A percentile compares a stretch with the other conserved stretches of the same genome.
Conservation (phyloP, 2,888 invertebrate species). For the Ophonus ardosiacus region DNA sequence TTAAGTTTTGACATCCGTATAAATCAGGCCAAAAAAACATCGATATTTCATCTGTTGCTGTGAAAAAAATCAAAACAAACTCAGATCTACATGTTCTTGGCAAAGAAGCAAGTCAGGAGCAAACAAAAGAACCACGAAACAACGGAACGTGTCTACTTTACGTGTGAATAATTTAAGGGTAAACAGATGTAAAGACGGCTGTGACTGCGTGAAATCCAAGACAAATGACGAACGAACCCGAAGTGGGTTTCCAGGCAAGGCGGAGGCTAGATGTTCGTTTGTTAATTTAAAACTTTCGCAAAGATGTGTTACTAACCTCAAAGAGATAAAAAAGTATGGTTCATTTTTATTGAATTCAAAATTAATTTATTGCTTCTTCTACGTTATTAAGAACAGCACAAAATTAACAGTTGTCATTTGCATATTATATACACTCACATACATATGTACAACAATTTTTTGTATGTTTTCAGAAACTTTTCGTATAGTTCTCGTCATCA, state of each 20-base stretch:
- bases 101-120: conserved; percentile 3
- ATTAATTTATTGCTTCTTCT: too few relatives aligned
- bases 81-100: conserved; percentile 2
- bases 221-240: conserved; percentile 7
- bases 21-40: neutral
- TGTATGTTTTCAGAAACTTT: too few relatives aligned
- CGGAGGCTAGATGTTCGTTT: conserved; percentile 20
- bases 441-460: too few relatives aligned
- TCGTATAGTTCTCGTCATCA: too few relatives aligned
- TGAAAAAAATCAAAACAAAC: conserved; percentile 4
- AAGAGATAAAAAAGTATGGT: too few relatives aligned
- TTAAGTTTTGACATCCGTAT: too few relatives aligned
- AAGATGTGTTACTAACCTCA: too few relatives aligned
- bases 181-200: conserved; percentile 21
- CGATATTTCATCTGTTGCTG: neutral
- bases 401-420: too few relatives aligned
- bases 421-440: too few relatives aligned
- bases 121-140: neutral
- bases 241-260: conserved; percentile 51
- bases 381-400: too few relatives aligned
- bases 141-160: neutral
- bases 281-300: conserved; percentile 47
- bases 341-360: too few relatives aligned
- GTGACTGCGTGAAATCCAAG: neutral
- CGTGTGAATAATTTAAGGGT: conserved; percentile 29